Evolutionary conservation across 2,113 vertebrate genomes (phyloP).

Genomic region (Butorides virescens): DNA sequence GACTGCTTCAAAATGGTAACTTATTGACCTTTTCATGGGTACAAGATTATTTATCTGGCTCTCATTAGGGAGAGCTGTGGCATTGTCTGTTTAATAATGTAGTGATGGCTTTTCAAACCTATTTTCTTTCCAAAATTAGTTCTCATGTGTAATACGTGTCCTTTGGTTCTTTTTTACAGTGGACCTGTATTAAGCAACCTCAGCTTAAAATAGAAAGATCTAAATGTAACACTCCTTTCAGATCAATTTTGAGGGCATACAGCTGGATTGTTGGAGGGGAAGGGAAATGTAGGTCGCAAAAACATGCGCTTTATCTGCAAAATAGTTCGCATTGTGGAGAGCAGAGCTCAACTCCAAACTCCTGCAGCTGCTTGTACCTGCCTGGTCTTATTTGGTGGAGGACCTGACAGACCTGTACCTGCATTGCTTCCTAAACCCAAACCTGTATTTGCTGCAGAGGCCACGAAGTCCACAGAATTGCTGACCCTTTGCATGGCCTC

Average conservation of each 20-base stretch:
- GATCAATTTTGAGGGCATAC: background rate
- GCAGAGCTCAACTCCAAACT: background rate
- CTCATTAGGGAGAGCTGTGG: slow-evolving; percentile 37
- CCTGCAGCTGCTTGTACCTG: background rate
- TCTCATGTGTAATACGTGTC: background rate
- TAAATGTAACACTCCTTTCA: background rate
- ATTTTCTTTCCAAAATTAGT: slow-evolving; percentile 32
- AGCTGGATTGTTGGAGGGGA: background rate
- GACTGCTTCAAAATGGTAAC: slow-evolving; percentile 31
- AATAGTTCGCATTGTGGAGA: background rate
- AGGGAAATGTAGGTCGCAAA: background rate
- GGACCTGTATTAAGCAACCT: background rate
- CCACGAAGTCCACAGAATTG: background rate
- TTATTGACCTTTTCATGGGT: slow-evolving; percentile 60
- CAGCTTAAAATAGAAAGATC: background rate
- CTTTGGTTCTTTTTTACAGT: background rate
- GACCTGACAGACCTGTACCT: background rate
- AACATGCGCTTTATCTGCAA: background rate
- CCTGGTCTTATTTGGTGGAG: background rate
- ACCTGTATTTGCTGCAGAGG: background rate
- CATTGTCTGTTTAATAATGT: slow-evolving; percentile 24
- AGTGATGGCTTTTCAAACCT: slow-evolving; percentile 35
- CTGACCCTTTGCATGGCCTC: background rate
- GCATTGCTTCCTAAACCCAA: background rate
- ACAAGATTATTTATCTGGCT: slow-evolving; percentile 47